A percentile compares a stretch with the other conserved stretches of the same genome.
phyloP scores from a whole-genome alignment of 2,113 vertebrate genomes.

The Coptodon bakossiorum region DNA sequence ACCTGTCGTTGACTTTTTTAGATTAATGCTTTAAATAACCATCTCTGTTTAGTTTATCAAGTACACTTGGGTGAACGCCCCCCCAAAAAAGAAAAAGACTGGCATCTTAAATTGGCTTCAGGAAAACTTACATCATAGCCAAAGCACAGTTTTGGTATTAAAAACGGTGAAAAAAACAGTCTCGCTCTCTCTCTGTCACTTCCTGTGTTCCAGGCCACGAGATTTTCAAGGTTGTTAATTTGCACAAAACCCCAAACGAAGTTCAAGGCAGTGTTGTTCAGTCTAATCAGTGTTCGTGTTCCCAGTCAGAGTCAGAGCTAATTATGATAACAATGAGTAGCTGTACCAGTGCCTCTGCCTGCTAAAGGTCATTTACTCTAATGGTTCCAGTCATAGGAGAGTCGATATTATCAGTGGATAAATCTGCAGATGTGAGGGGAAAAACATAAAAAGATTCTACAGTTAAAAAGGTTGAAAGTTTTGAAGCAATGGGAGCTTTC shows the following conservation, averaged over 20 bases:
- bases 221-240: constrained; percentile 20
- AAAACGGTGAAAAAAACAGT: neutral
- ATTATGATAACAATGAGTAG: constrained; percentile 17
- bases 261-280: constrained; percentile 3
- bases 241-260: neutral
- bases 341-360: neutral
- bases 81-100: accelerated
- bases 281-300: constrained; percentile 26
- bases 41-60: neutral
- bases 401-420: neutral
- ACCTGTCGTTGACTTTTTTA: neutral
- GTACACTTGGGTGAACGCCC: neutral
- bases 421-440: neutral
- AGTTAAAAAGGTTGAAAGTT: neutral
- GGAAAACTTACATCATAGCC: neutral
- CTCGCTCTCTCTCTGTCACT: neutral
- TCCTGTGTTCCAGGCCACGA: neutral
- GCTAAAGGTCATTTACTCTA: constrained; percentile 9
- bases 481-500: neutral
- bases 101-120: neutral
- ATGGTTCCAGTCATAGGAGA: neutral
- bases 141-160: neutral
- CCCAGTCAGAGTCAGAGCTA: neutral
- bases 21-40: neutral
- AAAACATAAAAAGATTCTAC: neutral